Evolutionary conservation across 2,113 vertebrate species (phyloP).

Genomic region (Coregonus clupeaformis): DNA sequence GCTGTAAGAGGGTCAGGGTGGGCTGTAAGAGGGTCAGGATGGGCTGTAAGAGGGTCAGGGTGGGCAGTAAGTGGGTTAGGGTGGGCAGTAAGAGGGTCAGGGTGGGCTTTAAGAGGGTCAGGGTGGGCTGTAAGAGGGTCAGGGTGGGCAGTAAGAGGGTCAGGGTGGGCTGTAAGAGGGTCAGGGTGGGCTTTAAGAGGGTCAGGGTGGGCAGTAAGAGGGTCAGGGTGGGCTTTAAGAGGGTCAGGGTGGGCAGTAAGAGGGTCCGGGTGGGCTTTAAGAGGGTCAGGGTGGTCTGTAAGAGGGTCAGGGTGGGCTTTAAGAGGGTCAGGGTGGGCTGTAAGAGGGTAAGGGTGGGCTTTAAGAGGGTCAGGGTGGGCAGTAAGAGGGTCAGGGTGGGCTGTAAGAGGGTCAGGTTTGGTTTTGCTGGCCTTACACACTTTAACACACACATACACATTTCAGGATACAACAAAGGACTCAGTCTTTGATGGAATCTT

Average conservation of each 20-base stretch:
- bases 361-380: conserved; percentile 63
- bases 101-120: conserved; percentile 33
- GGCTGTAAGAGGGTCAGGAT: conserved; percentile 63
- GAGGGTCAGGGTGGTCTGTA: conserved; percentile 63
- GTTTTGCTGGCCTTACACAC: conserved; percentile 41
- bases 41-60: conserved; percentile 63
- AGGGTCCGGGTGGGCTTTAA: conserved; percentile 62
- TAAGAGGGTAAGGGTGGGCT: conserved; percentile 63
- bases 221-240: conserved; percentile 64
- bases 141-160: conserved; percentile 63
- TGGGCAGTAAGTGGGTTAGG: conserved; percentile 62
- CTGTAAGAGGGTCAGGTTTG: conserved; percentile 64
- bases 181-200: conserved; percentile 63
- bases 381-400: conserved; percentile 57
- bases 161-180: conserved; percentile 62
- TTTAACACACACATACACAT: conserved; percentile 50
- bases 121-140: conserved; percentile 54
- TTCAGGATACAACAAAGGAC: not conserved
- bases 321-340: conserved; percentile 61
- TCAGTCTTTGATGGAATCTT: conserved; percentile 56
- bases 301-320: conserved; percentile 63
- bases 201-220: conserved; percentile 63
- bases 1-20: conserved; percentile 63
- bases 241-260: conserved; percentile 63
- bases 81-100: conserved; percentile 63